Evolutionary conservation across 1,140 invertebrate species (phyloP).

Genomic region (Scylla paramamosain): DNA sequence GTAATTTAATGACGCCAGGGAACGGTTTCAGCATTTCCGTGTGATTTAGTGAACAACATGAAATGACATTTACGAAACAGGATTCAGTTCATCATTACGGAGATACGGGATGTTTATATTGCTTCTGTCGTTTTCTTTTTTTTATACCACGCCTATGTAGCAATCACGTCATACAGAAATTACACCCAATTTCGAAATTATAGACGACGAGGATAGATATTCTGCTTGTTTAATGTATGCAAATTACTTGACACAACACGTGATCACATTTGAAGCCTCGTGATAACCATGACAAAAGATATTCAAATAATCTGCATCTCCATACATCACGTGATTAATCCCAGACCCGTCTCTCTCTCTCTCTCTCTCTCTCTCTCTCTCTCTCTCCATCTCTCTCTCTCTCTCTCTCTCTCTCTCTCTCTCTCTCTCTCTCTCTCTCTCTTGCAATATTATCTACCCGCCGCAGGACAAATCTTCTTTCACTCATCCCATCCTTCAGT

Average conservation of each 20-base stretch:
- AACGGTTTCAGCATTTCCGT: neutral
- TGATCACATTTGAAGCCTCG: neutral
- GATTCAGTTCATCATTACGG: neutral
- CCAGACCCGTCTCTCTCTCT: neutral
- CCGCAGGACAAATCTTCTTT: neutral
- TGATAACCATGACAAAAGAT: neutral
- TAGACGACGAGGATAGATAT: neutral
- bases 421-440: constrained; percentile 11
- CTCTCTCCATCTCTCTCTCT: neutral
- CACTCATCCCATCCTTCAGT: neutral
- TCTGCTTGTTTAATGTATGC: neutral
- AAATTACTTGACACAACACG: neutral
- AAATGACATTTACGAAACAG: neutral
- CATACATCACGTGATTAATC: neutral
- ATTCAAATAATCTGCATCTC: neutral
- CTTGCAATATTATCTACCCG: neutral
- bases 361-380: neutral
- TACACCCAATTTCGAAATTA: neutral
- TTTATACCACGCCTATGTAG: neutral
- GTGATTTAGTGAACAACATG: neutral
- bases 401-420: neutral
- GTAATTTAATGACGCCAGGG: neutral
- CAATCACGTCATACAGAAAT: neutral
- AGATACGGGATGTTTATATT: neutral
- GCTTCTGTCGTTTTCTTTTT: too few relatives aligned